Evolutionary conservation across 2,797 vertebrate genomes (phyloP), one percentile per base, ranked within the genome.

Genomic region (Mastacembelus armatus): DNA sequence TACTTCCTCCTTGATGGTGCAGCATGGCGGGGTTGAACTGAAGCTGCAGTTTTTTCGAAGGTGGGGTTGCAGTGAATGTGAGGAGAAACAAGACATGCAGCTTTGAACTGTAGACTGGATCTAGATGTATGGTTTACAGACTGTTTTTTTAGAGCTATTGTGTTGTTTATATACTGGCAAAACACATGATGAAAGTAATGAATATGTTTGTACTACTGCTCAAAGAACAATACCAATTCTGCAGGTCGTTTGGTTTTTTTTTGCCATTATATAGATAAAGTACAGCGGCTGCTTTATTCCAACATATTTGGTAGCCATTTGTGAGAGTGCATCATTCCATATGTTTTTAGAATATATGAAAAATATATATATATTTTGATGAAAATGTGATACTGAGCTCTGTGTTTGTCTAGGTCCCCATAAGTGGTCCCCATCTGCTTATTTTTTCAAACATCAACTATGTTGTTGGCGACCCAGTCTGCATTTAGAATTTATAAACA

Each of bases 131-230:
- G 45, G 52, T 80, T 73, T 45, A 43, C 51, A 45, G 58, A 80
- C 66, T 75, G 10, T 45, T 36, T 80, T 79, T 55, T 70, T 59
- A 55, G 78, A 77, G 68, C 24, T 65, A 26, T n/a, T 54, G 21
- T 40, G 60, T 54, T 72, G 19, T 73, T 76, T 74, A 59, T 76
- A 56, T 62, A 74, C 78, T 35, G 47, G 69, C 49, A 71, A 59
- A 30, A 29, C 27, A 69, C 55, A 36, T 44, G 24, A 50, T 59
- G 24, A 63, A 73, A 74, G 57, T 66, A 64, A 51, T 69, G 22
- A 21, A 78, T 62, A 49, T 18, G 72, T 74, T 71, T 81, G 44
- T 57, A 77, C 61, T 66, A n/a, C 12, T 61, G 45, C 27, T 66
- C 26, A 51, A 74, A 10, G n/a, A 44, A 68, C 4, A 48, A 56